Percentiles rank a stretch among this genome's conserved stretches.
Evolutionary conservation across 2,888 invertebrate species (phyloP).

Genomic region (Spilarctia lutea): DNA sequence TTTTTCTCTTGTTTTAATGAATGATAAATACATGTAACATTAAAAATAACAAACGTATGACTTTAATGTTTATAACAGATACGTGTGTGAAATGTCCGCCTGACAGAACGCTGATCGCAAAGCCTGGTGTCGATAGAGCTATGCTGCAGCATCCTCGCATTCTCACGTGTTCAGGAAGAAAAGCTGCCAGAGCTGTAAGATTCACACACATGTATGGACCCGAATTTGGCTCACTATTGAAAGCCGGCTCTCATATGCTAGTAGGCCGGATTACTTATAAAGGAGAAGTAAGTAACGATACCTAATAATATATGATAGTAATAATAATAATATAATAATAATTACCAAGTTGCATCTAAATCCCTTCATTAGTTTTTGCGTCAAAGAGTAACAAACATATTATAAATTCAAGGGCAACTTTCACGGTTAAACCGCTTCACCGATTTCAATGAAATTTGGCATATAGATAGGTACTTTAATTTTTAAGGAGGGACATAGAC

Average conservation of each 20-base stretch:
- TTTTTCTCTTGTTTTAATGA: neutral
- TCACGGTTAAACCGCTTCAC: no score
- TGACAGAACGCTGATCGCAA: slow-evolving; percentile 76
- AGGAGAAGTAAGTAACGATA: slow-evolving; percentile 62
- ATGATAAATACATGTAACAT: neutral
- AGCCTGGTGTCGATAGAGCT: slow-evolving; percentile 69
- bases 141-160: slow-evolving; percentile 69
- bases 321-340: no score
- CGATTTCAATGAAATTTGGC: no score
- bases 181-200: slow-evolving; percentile 60
- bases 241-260: slow-evolving; percentile 74
- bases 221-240: slow-evolving; percentile 71
- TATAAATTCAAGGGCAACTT: no score
- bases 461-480: no score
- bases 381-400: no score
- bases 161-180: slow-evolving; percentile 67
- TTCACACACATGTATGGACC: slow-evolving; percentile 77
- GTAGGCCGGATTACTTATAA: slow-evolving; percentile 70
- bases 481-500: no score
- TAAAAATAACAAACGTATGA: neutral
- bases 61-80: slow-evolving; percentile 28
- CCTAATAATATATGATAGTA: neutral
- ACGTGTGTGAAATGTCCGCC: slow-evolving; percentile 78
- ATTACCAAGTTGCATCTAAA: no score
- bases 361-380: no score